These are phyloP conservation scores for Rana temporaria DNA, from an alignment of 2,113 vertebrate species.

Conservation along the genomic window DNA sequence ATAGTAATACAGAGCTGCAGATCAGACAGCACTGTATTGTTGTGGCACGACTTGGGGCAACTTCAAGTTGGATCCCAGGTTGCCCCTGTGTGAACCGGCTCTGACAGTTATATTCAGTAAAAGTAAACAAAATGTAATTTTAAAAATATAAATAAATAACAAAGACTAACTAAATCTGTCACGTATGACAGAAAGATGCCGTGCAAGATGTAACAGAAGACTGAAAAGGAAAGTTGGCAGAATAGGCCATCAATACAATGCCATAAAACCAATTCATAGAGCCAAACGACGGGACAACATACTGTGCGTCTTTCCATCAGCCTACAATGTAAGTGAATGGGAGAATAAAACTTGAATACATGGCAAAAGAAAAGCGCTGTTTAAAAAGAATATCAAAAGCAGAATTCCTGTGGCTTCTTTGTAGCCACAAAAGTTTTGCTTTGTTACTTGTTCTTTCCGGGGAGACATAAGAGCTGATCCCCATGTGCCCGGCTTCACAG, in stretches of 20 bases:
- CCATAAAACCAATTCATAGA: slow-evolving; percentile 2
- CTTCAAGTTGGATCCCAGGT: no score
- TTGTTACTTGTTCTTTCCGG: slow-evolving; percentile 19
- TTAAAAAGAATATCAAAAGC: slow-evolving; percentile 26
- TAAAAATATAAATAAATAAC: no score
- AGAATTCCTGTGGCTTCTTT: slow-evolving; percentile 30
- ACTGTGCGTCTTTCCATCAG: slow-evolving; percentile 8
- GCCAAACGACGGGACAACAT: not conserved
- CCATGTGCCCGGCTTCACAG: not conserved
- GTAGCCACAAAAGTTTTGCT: slow-evolving; percentile 22
- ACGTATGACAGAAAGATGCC: not conserved
- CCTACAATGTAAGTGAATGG: slow-evolving; percentile 7
- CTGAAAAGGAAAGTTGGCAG: slow-evolving; percentile 2
- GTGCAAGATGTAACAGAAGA: not conserved
- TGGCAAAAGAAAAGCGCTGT: slow-evolving; percentile 8
- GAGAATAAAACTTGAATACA: slow-evolving; percentile 6
- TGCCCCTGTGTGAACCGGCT: no score
- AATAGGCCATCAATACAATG: not conserved
- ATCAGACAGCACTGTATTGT: no score
- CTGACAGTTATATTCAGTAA: no score
- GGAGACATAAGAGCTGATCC: not conserved
- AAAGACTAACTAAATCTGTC: not conserved
- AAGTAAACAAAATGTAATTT: no score
- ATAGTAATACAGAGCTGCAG: no score
- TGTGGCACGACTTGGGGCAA: no score